Base-by-base conservation (phyloP, 2,888 invertebrate genomes). In the Noctua janthe region DNA sequence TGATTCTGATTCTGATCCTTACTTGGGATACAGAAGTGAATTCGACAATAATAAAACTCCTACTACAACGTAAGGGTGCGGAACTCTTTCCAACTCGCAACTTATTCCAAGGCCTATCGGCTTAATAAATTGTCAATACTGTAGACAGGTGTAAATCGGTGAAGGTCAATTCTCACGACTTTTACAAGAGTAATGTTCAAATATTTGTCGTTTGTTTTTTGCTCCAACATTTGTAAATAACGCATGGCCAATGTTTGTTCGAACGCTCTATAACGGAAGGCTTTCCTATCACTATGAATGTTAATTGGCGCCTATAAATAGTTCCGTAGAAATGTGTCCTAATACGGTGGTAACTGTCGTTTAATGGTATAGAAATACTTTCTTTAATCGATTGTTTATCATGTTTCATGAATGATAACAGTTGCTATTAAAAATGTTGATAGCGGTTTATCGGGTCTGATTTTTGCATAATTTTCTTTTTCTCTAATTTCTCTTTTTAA, bases 131-230 rank as follows among this genome's bases (percentile, higher is more conserved):
- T 71, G 74, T 72, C 59, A 85, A 84, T 88, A 78, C 59, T 79
- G 47, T 39, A 64, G 69, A 56, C 62, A 71, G 64, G 77, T 85
- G 77, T 80, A 87, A 85, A 85, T 77, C 77, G 85, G 85, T 81
- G 76, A 85, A 85, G 88, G 85, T 88, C 73, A 77, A 29, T 56
- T 47, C 43, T 62, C 54, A 76, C 74, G n/a, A 87, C 74, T 85
- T 85, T 87, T 87, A 84, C 87, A 43, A 74, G 62, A 77, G 54
- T 76, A 66, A 76, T 54, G 17, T 85, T 76, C 72, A 78, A 84
- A 88, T 81, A 71, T 81, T 85, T 66, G 71, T 71, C 66, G 35
- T 66, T 64, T 70, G 39, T 73, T 73, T 79, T 85, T 51, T 85
- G 51, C 54, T 74, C 75, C 64, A 81, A 85, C 56, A n/a, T 84